These are phyloP conservation scores for Trilocha varians DNA, from an alignment of 2,888 invertebrate species.

Conservation along the genomic window DNA sequence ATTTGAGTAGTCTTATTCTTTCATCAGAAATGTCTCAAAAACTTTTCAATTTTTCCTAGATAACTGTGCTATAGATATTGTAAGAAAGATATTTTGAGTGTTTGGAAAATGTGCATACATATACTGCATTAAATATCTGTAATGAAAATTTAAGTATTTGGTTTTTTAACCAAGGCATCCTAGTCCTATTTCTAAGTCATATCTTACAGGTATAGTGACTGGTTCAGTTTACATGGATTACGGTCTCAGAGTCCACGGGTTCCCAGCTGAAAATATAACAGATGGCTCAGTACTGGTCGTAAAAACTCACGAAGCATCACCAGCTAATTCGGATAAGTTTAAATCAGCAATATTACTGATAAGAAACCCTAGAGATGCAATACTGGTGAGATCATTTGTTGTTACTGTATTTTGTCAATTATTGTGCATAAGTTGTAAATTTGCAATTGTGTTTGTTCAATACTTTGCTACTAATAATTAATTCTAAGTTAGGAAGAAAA, in stretches of 20 bases:
- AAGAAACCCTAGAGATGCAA: slow-evolving; percentile 80
- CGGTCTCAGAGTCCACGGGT: slow-evolving; percentile 83
- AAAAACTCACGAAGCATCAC: slow-evolving; percentile 85
- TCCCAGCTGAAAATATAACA: slow-evolving; percentile 83
- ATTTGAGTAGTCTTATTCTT: no score
- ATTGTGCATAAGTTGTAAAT: not conserved
- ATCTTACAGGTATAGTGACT: not conserved
- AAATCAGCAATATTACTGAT: slow-evolving; percentile 80
- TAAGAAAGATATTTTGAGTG: not conserved
- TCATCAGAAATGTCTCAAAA: no score
- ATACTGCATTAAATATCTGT: not conserved
- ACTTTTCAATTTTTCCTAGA: no score
- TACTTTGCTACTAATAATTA: no score
- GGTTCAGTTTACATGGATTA: slow-evolving; percentile 89
- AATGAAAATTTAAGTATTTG: no score
- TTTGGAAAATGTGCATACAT: not conserved
- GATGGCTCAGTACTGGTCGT: slow-evolving; percentile 85
- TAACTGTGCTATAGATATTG: no score
- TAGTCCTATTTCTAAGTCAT: no score
- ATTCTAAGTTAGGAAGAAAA: no score
- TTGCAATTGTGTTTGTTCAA: not conserved
- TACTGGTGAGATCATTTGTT: slow-evolving; percentile 68
- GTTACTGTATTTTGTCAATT: not conserved
- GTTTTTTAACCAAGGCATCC: no score
- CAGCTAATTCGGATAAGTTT: slow-evolving; percentile 72